Evolutionary conservation across 2,888 invertebrate genomes (phyloP).

Genomic region (Leucoma salicis): DNA sequence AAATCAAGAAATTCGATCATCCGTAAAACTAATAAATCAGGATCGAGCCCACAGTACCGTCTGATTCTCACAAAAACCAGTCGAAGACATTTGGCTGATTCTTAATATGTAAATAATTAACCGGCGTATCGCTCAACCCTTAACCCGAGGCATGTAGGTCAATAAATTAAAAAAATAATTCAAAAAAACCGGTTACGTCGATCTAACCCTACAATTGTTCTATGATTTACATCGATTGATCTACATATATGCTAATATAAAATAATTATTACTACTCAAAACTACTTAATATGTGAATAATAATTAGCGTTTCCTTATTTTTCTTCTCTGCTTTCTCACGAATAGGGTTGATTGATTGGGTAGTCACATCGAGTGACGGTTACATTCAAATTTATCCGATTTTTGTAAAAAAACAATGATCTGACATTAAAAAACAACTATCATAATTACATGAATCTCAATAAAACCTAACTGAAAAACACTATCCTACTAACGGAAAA

Average conservation of each 20-base stretch:
- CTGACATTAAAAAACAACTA: too few relatives aligned
- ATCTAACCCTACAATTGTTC: slow-evolving; percentile 68
- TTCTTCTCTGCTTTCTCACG: slow-evolving; percentile 69
- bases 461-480: too few relatives aligned
- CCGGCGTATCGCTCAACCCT: slow-evolving; percentile 49
- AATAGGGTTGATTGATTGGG: slow-evolving; percentile 67
- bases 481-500: too few relatives aligned
- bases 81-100: slow-evolving; percentile 43
- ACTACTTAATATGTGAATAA: slow-evolving; percentile 78
- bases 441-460: too few relatives aligned
- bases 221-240: slow-evolving; percentile 77
- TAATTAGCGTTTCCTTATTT: slow-evolving; percentile 73
- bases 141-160: slow-evolving; percentile 58
- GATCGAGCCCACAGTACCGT: slow-evolving; percentile 39
- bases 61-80: slow-evolving; percentile 60
- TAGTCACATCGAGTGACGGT: slow-evolving; percentile 32
- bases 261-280: slow-evolving; percentile 62
- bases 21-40: slow-evolving; percentile 59
- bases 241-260: slow-evolving; percentile 71
- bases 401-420: slow-evolving; percentile 23
- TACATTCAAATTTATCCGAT: slow-evolving; percentile 34
- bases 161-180: slow-evolving; percentile 69
- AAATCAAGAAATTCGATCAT: slow-evolving; percentile 44
- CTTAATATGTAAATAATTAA: slow-evolving; percentile 75
- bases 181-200: slow-evolving; percentile 57